Percentiles rank a stretch among this genome's conserved stretches.
These are phyloP conservation scores for Odontophorus gujanensis DNA, from an alignment of 2,113 vertebrate species.

Conservation along the genomic window DNA sequence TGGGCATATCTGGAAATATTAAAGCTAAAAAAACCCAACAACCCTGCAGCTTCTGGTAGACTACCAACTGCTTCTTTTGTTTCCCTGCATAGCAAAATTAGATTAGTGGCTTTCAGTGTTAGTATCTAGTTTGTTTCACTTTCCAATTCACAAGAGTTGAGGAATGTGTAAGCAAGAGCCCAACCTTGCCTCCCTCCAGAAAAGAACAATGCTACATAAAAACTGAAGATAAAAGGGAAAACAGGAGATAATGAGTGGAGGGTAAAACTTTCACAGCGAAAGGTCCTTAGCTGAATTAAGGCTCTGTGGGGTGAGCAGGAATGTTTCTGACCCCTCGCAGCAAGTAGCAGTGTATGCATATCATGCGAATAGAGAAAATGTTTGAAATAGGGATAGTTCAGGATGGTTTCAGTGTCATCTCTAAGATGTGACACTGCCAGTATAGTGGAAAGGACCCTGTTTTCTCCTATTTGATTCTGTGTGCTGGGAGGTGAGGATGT, in stretches of 20 bases:
- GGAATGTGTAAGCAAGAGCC: not conserved
- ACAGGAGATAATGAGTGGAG: not conserved
- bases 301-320: not conserved
- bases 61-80: not conserved
- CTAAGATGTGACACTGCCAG: not conserved
- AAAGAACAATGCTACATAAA: not conserved
- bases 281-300: not conserved
- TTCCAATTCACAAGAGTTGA: slow-evolving; percentile 19
- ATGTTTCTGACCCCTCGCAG: not conserved
- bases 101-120: slow-evolving; percentile 16
- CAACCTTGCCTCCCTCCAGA: not conserved
- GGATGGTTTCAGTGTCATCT: not conserved
- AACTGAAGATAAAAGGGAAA: not conserved
- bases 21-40: not conserved
- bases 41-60: not conserved
- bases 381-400: not conserved
- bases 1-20: not conserved
- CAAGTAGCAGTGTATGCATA: not conserved
- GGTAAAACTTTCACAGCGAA: not conserved
- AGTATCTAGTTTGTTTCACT: slow-evolving; percentile 37
- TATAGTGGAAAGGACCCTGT: not conserved
- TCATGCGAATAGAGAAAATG: not conserved
- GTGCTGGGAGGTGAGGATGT: not conserved
- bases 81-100: slow-evolving; percentile 26
- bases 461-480: not conserved